Base-by-base conservation (phyloP, 1,140 invertebrate genomes). In the Plodia interpunctella region DNA sequence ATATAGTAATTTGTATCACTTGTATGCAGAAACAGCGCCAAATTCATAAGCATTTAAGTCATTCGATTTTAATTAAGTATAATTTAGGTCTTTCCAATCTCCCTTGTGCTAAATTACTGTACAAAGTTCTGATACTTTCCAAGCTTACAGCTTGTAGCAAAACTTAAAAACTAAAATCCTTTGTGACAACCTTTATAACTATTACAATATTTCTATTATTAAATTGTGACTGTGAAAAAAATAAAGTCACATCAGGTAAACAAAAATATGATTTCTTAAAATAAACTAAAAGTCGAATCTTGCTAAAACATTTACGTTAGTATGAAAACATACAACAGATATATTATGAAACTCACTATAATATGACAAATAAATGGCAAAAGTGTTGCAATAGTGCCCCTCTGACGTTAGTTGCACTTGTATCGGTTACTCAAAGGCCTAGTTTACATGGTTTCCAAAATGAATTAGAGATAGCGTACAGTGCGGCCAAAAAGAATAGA, bases 141-240 rank as follows among this genome's bases (percentile, higher is more conserved):
- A 71, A 74, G 69, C 71, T 70, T 65, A 50, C 35, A 78, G 72
- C 73, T 72, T 66, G 65, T 30, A 63, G 57, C 55, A 57, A 65
- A 65, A 67, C 68, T 73, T 73, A 74, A 64, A 38, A 66, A 70
- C 69, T 76, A 76, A 38, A 66, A 66, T 66, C 60, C 44, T 72
- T 72, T 68, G 59, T 72, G 72, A 70, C 66, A 67, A 69, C 60
- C 60, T 49, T 67, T 65, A n/a, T 63, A 53, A 53, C 49, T n/a
- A 59, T 52, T 38, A 38, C 13, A 11, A 38, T 38, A 38, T 38
- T 38, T 38, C 2, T 38, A 38, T 38, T 38, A 60, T 60, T 60
- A 55, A 64, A 65, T 67, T 69, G 59, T 69, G 60, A 66, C 55
- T 35, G 9, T 28, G 28, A 35, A 32, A 53, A 59, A 38, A 38